phyloP scores from a whole-genome alignment of 2,888 invertebrate genomes.

The Galeopsomyia nigrocyanea region DNA sequence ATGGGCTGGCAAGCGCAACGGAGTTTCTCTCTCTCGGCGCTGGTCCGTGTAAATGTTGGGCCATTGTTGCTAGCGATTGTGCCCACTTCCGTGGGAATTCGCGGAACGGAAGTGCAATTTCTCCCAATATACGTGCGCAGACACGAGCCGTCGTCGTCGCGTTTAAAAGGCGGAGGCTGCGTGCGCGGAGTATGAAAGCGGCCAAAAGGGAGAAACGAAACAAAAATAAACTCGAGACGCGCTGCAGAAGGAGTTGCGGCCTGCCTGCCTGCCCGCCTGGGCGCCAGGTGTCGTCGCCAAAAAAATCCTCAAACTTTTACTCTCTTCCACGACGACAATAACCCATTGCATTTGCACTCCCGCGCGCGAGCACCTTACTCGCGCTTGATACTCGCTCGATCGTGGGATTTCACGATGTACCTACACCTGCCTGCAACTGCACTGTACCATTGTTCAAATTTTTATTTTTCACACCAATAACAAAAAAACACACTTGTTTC shows the following conservation, averaged over 20 bases:
- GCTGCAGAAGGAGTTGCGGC: conserved; percentile 13
- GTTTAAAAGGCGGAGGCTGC: conserved; percentile 46
- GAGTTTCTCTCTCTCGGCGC: too few species aligned
- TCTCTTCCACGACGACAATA: conserved; percentile 48
- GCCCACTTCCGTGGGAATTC: conserved; percentile 67
- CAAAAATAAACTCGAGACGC: too few species aligned
- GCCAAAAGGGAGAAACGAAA: conserved; percentile 20
- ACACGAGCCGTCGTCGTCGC: conserved; percentile 21
- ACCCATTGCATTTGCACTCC: not conserved
- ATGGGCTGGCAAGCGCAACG: not conserved
- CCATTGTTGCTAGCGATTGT: conserved; percentile 56
- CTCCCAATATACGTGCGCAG: conserved; percentile 50
- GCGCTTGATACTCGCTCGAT: conserved; percentile 14
- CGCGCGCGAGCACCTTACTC: too few species aligned
- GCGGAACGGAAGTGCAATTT: conserved; percentile 67
- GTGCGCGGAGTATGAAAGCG: conserved; percentile 48
- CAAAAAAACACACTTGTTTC: too few species aligned
- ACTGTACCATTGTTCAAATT: not conserved
- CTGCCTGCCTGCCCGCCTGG: not conserved
- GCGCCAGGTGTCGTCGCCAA: conserved; percentile 23
- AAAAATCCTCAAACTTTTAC: conserved; percentile 10
- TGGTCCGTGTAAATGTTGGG: too few species aligned
- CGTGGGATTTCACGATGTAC: conserved; percentile 41
- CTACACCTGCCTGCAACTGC: too few species aligned
- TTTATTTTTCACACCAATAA: conserved; percentile 1